phyloP scores from a whole-genome alignment of 2,113 vertebrate species.

The Cygnus buccinator region DNA sequence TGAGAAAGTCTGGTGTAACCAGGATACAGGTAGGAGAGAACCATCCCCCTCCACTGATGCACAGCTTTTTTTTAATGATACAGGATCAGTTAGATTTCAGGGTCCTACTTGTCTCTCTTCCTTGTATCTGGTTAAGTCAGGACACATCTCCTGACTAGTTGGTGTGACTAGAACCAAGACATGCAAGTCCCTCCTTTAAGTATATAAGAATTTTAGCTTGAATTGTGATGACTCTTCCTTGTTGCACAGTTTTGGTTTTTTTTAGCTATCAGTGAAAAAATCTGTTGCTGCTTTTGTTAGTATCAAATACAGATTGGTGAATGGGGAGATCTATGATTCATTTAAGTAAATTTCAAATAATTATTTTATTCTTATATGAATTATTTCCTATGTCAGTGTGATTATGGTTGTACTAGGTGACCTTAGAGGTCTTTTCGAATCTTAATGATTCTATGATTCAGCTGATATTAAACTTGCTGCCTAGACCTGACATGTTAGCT shows the following conservation, averaged over 20 bases:
- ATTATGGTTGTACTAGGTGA: no score
- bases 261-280: neutral
- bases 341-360: rapidly evolving
- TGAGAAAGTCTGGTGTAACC: neutral
- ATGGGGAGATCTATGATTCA: neutral
- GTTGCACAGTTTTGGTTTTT: neutral
- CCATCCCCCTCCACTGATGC: neutral
- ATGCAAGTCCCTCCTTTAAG: neutral
- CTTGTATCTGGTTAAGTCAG: neutral
- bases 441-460: neutral
- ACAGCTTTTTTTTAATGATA: neutral
- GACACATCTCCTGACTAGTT: neutral
- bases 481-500: neutral
- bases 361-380: neutral
- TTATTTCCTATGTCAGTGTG: neutral
- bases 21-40: neutral
- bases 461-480: neutral
- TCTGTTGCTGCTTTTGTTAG: neutral
- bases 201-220: neutral
- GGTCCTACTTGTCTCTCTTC: neutral
- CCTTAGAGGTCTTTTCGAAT: no score
- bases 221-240: neutral
- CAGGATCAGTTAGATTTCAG: neutral
- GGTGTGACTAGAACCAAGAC: neutral
- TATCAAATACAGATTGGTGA: neutral